Conservation (phyloP, 1,140 invertebrate genomes). For the Conus ventricosus region DNA sequence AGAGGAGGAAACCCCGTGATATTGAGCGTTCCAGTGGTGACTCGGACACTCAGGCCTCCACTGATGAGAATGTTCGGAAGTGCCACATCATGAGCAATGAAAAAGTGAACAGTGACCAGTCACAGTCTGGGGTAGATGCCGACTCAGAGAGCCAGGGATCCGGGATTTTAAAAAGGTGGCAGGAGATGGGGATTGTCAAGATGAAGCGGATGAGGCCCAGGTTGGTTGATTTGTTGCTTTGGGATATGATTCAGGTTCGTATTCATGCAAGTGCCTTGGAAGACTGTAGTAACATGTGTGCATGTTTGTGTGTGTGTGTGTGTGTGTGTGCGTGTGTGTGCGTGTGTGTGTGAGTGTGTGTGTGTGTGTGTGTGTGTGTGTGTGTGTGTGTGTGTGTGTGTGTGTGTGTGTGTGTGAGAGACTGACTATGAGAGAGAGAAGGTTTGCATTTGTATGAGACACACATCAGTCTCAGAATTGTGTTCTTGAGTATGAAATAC, state of each 20-base stretch:
- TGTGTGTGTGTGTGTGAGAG: no score
- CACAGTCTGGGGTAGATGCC: constrained; percentile 66
- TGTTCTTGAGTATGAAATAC: no score
- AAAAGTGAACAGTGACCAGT: constrained; percentile 41
- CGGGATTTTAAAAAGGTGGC: constrained; percentile 40
- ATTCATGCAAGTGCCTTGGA: background rate
- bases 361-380: no score
- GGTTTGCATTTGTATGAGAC: no score
- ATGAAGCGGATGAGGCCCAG: background rate
- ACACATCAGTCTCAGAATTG: no score
- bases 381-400: no score
- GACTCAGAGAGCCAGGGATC: constrained; percentile 67
- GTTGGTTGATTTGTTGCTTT: constrained; percentile 12
- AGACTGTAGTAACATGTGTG: no score
- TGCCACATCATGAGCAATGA: constrained; percentile 33
- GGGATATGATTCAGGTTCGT: background rate
- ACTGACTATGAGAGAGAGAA: no score
- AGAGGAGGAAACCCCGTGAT: constrained; percentile 62
- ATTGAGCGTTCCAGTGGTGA: constrained; percentile 70
- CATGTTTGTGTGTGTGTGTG: no score
- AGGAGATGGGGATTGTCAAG: constrained; percentile 38
- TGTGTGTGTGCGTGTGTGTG: no score
- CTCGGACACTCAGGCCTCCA: constrained; percentile 67
- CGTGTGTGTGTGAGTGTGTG: no score
- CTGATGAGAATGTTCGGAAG: constrained; percentile 52